A percentile compares a stretch with the other conserved stretches of the same genome.
phyloP scores from a whole-genome alignment of 1,140 invertebrate genomes.

The Bombus ignitus region DNA sequence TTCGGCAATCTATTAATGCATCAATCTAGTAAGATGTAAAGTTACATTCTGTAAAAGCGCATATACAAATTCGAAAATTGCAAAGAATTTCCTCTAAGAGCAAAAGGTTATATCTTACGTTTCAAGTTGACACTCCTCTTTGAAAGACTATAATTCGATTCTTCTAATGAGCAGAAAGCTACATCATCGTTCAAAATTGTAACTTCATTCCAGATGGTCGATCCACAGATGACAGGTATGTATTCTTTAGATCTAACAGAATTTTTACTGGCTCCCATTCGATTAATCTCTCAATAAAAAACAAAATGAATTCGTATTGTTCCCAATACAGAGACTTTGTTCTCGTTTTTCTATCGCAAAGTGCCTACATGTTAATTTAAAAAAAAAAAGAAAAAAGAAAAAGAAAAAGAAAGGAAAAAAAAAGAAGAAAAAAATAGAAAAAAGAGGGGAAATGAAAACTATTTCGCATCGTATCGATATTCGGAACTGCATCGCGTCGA shows the following conservation, averaged over 20 bases:
- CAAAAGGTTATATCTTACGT: background rate
- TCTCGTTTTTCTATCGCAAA: background rate
- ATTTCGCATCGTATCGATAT: conserved; percentile 5
- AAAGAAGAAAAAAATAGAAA: too few relatives aligned
- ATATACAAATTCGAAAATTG: background rate
- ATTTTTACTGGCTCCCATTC: background rate
- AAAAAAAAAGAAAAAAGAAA: too few relatives aligned
- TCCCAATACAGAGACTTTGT: background rate
- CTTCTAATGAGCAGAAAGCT: background rate
- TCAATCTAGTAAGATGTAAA: background rate
- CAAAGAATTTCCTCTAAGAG: background rate
- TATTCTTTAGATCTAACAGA: background rate
- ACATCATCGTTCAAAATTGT: background rate
- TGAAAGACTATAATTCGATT: background rate
- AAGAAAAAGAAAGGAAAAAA: too few relatives aligned
- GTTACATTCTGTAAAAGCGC: too few relatives aligned
- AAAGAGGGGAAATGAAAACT: background rate
- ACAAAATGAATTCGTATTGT: background rate
- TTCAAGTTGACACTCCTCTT: background rate
- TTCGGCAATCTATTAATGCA: background rate
- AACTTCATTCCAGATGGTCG: background rate
- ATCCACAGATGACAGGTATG: background rate
- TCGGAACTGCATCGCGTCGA: background rate
- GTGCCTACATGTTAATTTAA: background rate
- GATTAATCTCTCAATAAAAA: background rate